phyloP scores from a whole-genome alignment of 2,113 vertebrate species.

The Psammodynastes pulverulentus region DNA sequence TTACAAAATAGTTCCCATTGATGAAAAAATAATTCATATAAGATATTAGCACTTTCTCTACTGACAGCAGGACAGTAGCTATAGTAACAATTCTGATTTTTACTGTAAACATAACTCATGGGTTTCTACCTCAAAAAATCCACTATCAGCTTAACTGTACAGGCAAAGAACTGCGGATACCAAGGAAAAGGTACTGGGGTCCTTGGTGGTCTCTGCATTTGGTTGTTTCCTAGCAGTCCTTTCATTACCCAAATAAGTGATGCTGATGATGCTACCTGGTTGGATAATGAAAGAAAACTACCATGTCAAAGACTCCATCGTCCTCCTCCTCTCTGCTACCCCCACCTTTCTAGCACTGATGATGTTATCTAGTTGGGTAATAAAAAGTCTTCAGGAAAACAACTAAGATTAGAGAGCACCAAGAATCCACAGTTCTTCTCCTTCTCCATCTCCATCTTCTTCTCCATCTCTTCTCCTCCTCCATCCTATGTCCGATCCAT shows the following conservation, averaged over 20 bases:
- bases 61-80: conserved; percentile 51
- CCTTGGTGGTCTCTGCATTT: not conserved
- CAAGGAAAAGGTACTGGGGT: conserved; percentile 14
- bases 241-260: not conserved
- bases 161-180: conserved; percentile 27
- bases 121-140: conserved; percentile 37
- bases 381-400: not conserved
- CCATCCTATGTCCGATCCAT: no score
- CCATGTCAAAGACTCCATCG: not conserved
- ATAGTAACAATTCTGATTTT: conserved; percentile 61
- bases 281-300: no score
- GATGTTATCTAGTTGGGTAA: not conserved
- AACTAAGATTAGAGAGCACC: not conserved
- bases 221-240: not conserved
- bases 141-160: conserved; percentile 36
- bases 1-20: conserved; percentile 53
- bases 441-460: no score
- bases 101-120: conserved; percentile 44
- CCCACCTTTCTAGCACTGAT: no score
- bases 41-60: conserved; percentile 31
- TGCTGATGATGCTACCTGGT: not conserved
- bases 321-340: not conserved
- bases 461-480: no score
- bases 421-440: not conserved
- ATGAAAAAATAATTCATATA: conserved; percentile 17